Evolutionary conservation across 2,113 vertebrate species (phyloP).

Genomic region (Dipodomys spectabilis): DNA sequence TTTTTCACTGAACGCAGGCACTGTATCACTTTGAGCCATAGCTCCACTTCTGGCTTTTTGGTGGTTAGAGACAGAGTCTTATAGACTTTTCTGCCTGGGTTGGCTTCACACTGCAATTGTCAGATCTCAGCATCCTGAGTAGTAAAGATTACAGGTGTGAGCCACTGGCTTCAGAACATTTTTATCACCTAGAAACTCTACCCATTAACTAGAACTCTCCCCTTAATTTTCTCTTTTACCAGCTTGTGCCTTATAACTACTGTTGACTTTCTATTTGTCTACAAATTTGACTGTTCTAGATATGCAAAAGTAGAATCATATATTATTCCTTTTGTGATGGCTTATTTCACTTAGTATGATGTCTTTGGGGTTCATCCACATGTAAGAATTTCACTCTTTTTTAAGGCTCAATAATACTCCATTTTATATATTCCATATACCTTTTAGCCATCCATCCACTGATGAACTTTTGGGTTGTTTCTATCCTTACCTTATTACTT

Average conservation of each 20-base stretch:
- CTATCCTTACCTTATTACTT: neutral
- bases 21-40: too few species aligned
- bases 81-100: too few species aligned
- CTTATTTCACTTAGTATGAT: neutral
- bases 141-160: too few species aligned
- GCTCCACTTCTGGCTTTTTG: too few species aligned
- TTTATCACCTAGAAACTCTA: neutral
- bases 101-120: too few species aligned
- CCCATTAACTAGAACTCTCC: neutral
- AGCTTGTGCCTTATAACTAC: neutral
- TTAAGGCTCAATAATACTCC: neutral
- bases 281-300: neutral
- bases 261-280: neutral
- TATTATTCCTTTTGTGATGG: neutral
- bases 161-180: neutral
- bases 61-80: too few species aligned
- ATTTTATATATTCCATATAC: neutral
- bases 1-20: too few species aligned
- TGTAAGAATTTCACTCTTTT: constrained; percentile 1
- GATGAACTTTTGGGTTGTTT: neutral
- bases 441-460: neutral
- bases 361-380: neutral
- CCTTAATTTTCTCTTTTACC: rapidly evolving
- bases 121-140: too few species aligned
- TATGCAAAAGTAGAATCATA: neutral